Conservation (phyloP, 2,113 vertebrate genomes). For the Sinocyclocheilus maitianheensis region DNA sequence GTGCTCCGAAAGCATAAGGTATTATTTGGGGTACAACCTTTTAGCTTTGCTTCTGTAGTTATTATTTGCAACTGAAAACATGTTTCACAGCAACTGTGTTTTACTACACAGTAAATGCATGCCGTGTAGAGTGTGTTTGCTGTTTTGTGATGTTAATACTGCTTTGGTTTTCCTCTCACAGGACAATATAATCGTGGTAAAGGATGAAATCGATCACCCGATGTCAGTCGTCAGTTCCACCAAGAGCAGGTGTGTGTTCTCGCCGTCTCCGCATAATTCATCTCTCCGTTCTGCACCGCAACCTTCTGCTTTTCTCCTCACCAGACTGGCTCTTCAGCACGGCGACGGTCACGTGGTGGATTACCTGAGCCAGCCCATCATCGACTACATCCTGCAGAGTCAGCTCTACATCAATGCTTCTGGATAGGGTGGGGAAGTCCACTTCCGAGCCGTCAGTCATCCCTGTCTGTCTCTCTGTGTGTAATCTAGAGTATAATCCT, state of each 20-base stretch:
- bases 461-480: conserved; percentile 72
- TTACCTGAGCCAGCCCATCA: conserved; percentile 94
- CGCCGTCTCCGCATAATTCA: background rate
- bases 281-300: background rate
- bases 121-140: background rate
- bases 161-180: conserved; percentile 60
- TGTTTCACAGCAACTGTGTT: background rate
- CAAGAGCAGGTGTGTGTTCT: conserved; percentile 89
- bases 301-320: background rate
- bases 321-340: conserved; percentile 95
- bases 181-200: conserved; percentile 93
- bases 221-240: conserved; percentile 97
- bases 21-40: conserved; percentile 26
- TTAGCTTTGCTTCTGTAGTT: too few species aligned
- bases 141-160: background rate
- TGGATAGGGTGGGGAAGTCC: conserved; percentile 74
- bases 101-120: background rate
- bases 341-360: conserved; percentile 96
- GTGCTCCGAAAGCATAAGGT: conserved; percentile 97
- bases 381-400: conserved; percentile 98
- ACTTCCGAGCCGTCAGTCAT: conserved; percentile 56
- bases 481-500: conserved; percentile 64
- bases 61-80: too few species aligned
- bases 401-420: conserved; percentile 98
- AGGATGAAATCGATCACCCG: conserved; percentile 87